Evolutionary conservation across 2,113 vertebrate species (phyloP), one percentile per base, ranked within the genome.

Genomic region (Bufo bufo): DNA sequence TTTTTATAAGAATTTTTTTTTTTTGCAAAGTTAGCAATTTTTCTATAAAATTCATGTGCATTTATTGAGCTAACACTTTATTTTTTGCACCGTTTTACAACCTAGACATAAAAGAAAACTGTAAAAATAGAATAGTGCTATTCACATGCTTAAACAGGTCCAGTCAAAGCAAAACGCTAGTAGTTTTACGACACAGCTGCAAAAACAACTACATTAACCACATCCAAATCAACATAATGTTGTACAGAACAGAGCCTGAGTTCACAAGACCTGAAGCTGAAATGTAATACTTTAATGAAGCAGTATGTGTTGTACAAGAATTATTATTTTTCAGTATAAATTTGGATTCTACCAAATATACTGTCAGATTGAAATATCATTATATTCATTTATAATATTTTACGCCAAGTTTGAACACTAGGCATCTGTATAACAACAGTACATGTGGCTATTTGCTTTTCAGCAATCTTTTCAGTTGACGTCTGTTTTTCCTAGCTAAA

Each of bases 171-270:
- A 49, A 50, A n/a, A 66, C n/a, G 12, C 63, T 69, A 83, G 81
- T 69, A 23, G 45, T n/a, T 83, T 66, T 63, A 83, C 3, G 3
- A 49, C 43, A 66, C 81, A 83, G 81, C 81, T 83, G 81, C 45
- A 83, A 83, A 50, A 83, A 83, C 47, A 83, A 61, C 13, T 65
- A 65, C 47, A 83, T 52, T 83, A 83, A 20, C 81, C 81, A 83
- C 63, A 69, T 69, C 81, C 61, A 83, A 19, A 59, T 33, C 9
- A 83, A 83, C 19, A 83, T 13, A 52, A 49, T 9, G 6, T n/a
- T 66, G 61, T 63, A 58, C 77, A 58, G 49, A 47, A 33, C n/a
- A 11, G 14, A 80, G 13, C 17, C 6, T n/a, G 19, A 61, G 19
- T 59, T 61, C 11, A 58, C n/a, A 19, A 56, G 77, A 33, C 14